These are phyloP conservation scores for Entosphenus tridentatus DNA, from an alignment of 2,113 vertebrate species.

Conservation along the genomic window DNA sequence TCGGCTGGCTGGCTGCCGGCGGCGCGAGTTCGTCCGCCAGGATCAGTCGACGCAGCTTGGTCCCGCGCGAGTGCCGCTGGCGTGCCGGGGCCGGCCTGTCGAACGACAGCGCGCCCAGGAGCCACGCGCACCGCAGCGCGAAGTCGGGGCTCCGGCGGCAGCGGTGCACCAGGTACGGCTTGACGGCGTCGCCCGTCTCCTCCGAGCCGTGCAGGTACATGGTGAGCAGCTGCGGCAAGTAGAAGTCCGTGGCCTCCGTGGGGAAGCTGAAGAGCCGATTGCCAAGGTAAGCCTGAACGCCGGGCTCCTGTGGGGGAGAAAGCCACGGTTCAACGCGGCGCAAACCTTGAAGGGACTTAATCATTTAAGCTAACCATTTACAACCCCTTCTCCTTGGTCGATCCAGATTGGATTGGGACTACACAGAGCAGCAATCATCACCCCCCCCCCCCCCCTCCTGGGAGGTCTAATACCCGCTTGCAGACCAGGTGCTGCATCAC, in stretches of 20 bases:
- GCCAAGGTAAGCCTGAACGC: slow-evolving; percentile 85
- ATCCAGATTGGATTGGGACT: too few relatives aligned
- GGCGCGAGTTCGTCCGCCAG: slow-evolving; percentile 79
- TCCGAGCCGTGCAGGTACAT: slow-evolving; percentile 99
- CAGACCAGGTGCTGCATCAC: too few relatives aligned
- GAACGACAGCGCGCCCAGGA: slow-evolving; percentile 66
- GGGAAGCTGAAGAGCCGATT: slow-evolving; percentile 74
- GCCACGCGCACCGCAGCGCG: slow-evolving; percentile 63
- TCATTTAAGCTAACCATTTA: too few relatives aligned
- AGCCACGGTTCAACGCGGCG: too few relatives aligned
- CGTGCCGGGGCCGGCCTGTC: slow-evolving; percentile 94
- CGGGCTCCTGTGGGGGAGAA: slow-evolving; percentile 28
- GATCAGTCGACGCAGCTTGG: slow-evolving; percentile 68
- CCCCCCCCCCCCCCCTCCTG: too few relatives aligned
- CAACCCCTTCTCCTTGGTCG: too few relatives aligned
- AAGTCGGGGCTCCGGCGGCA: slow-evolving; percentile 83
- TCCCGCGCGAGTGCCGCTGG: slow-evolving; percentile 63
- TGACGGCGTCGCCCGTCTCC: slow-evolving; percentile 81
- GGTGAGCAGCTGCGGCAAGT: slow-evolving; percentile 74
- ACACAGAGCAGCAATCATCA: too few relatives aligned
- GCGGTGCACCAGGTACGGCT: slow-evolving; percentile 83
- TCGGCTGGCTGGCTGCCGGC: slow-evolving; percentile 13
- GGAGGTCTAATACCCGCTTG: too few relatives aligned
- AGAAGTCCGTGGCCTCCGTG: slow-evolving; percentile 69
- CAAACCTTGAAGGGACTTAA: too few relatives aligned